These are phyloP conservation scores for Saccopteryx bilineata DNA, from an alignment of 2,113 vertebrate species.

Conservation along the genomic window DNA sequence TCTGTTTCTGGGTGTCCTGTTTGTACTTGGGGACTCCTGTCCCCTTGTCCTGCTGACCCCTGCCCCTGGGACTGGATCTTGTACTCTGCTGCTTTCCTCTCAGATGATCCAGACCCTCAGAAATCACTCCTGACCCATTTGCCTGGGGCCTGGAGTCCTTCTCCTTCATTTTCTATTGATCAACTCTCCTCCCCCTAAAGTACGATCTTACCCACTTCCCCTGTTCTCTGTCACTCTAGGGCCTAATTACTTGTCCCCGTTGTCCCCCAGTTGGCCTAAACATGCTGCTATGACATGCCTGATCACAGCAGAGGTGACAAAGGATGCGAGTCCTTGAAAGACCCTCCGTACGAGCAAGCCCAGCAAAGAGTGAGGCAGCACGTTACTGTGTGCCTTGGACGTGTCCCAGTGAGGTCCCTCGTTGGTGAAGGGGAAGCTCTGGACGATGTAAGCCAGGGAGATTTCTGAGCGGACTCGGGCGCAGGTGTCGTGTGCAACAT, in stretches of 20 bases:
- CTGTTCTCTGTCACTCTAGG: not conserved
- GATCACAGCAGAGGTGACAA: not conserved
- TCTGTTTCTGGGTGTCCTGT: not conserved
- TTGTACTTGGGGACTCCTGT: not conserved
- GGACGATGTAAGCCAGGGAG: no score
- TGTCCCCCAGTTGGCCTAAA: not conserved
- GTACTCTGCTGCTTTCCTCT: not conserved
- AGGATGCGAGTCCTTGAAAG: not conserved
- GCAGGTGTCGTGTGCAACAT: accelerated
- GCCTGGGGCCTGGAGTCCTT: not conserved
- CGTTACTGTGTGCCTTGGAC: not conserved
- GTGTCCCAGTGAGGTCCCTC: not conserved
- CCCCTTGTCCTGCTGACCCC: not conserved
- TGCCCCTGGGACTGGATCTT: not conserved
- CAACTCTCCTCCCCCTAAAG: not conserved
- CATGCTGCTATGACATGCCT: not conserved
- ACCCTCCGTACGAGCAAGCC: not conserved
- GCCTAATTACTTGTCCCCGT: accelerated
- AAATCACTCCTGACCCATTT: not conserved
- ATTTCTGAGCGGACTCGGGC: not conserved
- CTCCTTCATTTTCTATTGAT: not conserved
- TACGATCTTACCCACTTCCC: not conserved
- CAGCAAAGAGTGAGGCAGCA: not conserved
- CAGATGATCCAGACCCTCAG: not conserved
- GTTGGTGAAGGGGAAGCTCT: not conserved